Evolutionary conservation across 1,140 invertebrate species (phyloP).

Genomic region (Hetaerina americana): DNA sequence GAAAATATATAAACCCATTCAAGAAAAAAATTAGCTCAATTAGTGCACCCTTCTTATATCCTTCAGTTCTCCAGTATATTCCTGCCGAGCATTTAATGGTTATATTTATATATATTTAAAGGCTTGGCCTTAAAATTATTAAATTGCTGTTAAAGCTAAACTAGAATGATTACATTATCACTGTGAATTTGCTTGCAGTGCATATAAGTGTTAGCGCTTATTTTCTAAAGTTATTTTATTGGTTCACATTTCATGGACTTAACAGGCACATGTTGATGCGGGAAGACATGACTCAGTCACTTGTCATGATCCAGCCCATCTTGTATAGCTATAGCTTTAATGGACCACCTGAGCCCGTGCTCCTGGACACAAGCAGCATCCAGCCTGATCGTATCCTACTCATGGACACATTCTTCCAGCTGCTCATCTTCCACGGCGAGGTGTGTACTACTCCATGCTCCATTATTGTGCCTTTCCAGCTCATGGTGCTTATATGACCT

Average conservation of each 20-base stretch:
- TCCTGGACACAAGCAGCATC: conserved; percentile 94
- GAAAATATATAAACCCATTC: too few species aligned
- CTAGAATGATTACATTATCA: neutral
- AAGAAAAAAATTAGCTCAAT: too few species aligned
- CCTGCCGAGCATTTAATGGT: too few species aligned
- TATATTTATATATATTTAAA: too few species aligned
- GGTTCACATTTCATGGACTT: too few species aligned
- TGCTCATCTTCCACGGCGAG: conserved; percentile 98
- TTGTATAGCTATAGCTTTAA: conserved; percentile 97
- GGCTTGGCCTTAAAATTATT: too few species aligned
- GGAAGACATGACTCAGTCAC: conserved; percentile 91
- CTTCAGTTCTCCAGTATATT: too few species aligned
- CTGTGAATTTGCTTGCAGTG: neutral
- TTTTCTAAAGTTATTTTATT: too few species aligned
- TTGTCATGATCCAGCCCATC: conserved; percentile 99
- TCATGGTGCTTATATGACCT: neutral
- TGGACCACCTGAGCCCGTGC: conserved; percentile 92
- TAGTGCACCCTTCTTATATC: too few species aligned
- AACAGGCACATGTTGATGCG: conserved; percentile 94
- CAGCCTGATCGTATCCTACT: conserved; percentile 93
- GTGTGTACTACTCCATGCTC: conserved; percentile 38
- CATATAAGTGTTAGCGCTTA: too few species aligned
- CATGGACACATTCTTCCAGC: conserved; percentile 99
- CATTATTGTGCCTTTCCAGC: neutral
- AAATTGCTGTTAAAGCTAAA: too few species aligned